phyloP scores from a whole-genome alignment of 1,140 invertebrate genomes.

The Antheraea pernyi region DNA sequence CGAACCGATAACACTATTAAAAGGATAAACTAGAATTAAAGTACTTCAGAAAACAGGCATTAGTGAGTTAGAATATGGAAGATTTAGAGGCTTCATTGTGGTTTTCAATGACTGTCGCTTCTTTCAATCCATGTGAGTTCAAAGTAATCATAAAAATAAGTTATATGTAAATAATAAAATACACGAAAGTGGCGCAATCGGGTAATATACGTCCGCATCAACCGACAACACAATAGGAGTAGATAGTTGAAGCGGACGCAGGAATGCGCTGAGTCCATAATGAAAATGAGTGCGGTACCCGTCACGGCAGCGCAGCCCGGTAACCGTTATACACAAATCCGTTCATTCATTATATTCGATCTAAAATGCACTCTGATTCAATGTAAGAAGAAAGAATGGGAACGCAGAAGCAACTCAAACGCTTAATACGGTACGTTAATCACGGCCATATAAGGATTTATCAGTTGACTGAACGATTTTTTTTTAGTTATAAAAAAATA shows the following conservation, averaged over 20 bases:
- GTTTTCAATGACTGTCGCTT: no score
- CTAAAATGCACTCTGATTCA: constrained; percentile 27
- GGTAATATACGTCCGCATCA: constrained; percentile 14
- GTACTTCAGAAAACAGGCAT: no score
- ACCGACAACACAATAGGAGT: constrained; percentile 17
- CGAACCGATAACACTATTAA: no score
- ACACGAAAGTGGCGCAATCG: constrained; percentile 11
- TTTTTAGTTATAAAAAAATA: background rate
- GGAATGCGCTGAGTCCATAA: constrained; percentile 38
- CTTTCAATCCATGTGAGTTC: background rate
- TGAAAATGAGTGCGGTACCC: constrained; percentile 38
- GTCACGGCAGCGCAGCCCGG: constrained; percentile 25
- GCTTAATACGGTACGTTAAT: constrained; percentile 23
- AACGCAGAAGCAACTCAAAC: constrained; percentile 23
- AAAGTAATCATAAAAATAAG: background rate
- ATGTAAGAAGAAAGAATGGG: constrained; percentile 15
- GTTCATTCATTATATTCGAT: constrained; percentile 17
- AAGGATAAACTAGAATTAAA: no score
- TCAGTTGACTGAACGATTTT: constrained; percentile 25
- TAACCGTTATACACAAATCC: constrained; percentile 35
- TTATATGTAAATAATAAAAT: constrained; percentile 8
- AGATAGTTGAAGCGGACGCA: constrained; percentile 22
- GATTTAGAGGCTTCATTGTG: no score
- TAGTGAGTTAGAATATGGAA: no score
- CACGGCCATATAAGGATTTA: constrained; percentile 22